Percentiles rank a stretch among this genome's conserved stretches.
Evolutionary conservation across 2,888 invertebrate species (phyloP).

Genomic region (Platycheirus rosarum): DNA sequence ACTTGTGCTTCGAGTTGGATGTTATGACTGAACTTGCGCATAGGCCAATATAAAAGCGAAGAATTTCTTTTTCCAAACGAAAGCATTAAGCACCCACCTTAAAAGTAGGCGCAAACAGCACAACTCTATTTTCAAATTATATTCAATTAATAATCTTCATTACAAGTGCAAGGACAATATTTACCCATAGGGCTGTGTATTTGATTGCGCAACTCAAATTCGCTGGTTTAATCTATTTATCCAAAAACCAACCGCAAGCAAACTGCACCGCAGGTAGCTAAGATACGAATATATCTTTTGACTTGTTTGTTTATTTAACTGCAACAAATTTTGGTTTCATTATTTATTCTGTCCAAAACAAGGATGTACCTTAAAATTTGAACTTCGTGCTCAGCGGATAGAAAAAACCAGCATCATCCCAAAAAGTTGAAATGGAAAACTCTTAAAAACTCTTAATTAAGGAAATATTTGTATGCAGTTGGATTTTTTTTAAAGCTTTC

Average conservation of each 20-base stretch:
- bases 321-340: conserved; percentile 43
- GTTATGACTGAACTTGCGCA: no score
- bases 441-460: conserved; percentile 56
- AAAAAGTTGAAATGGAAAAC: conserved; percentile 43
- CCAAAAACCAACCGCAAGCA: neutral
- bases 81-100: no score
- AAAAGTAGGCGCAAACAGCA: no score
- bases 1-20: no score
- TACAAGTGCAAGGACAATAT: no score
- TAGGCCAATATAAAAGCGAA: no score
- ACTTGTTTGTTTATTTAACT: conserved; percentile 45
- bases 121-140: no score
- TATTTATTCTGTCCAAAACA: conserved; percentile 47
- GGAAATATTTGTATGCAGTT: conserved; percentile 44
- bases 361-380: conserved; percentile 4
- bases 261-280: conserved; percentile 29
- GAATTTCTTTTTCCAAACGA: no score
- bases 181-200: neutral
- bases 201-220: conserved; percentile 2
- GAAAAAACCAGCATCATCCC: conserved; percentile 4
- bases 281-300: conserved; percentile 4
- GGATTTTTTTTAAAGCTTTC: conserved; percentile 1
- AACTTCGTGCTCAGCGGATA: conserved; percentile 5
- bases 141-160: no score
- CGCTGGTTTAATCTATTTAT: neutral